Evolutionary conservation across 2,888 invertebrate genomes (phyloP).

Genomic region (Notodonta dromedarius): DNA sequence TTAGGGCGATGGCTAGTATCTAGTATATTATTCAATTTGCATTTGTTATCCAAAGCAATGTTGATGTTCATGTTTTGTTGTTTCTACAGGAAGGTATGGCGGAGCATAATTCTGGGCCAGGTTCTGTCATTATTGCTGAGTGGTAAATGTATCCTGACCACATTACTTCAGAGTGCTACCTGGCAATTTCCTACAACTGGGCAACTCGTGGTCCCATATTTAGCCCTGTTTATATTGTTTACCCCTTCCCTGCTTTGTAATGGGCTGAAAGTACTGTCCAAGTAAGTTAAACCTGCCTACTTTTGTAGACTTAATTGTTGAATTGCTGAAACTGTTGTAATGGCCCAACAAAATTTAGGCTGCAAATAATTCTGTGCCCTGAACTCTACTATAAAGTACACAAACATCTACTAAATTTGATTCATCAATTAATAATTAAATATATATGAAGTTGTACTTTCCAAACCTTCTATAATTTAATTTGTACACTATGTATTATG

Average conservation of each 20-base stretch:
- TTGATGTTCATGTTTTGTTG: constrained; percentile 28
- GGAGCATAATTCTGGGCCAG: constrained; percentile 89
- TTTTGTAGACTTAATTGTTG: neutral
- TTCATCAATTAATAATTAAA: too few species aligned
- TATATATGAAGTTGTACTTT: too few species aligned
- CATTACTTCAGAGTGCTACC: constrained; percentile 87
- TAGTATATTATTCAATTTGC: constrained; percentile 54
- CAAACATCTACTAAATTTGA: too few species aligned
- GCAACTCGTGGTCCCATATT: constrained; percentile 92
- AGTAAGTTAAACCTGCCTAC: constrained; percentile 77
- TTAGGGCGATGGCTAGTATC: constrained; percentile 88
- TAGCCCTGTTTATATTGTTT: constrained; percentile 90
- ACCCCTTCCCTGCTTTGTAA: constrained; percentile 90
- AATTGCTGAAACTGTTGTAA: too few species aligned
- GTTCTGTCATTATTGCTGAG: constrained; percentile 90
- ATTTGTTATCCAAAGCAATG: constrained; percentile 14
- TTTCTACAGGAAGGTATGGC: constrained; percentile 87
- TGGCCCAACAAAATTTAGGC: too few species aligned
- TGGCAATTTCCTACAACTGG: constrained; percentile 91
- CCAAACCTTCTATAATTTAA: too few species aligned
- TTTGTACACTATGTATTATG: too few species aligned
- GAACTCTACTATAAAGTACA: too few species aligned
- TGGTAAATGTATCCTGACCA: constrained; percentile 90
- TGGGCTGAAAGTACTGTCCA: constrained; percentile 86
- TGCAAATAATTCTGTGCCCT: too few species aligned